Conservation (phyloP, 2,797 vertebrate species). For the Schizothorax lantsangensis region DNA sequence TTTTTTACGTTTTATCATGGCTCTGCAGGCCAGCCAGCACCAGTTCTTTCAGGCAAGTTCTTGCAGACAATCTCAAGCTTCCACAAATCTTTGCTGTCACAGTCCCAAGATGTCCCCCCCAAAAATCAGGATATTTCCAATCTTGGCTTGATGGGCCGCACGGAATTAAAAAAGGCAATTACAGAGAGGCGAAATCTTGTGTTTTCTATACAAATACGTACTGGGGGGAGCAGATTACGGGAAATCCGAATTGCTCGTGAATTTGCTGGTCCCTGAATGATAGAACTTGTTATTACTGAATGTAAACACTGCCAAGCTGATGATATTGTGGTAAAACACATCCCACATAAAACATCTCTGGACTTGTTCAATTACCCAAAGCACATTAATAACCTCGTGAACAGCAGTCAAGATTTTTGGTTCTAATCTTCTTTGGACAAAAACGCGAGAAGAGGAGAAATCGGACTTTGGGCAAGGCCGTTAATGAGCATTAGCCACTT, state of each 20-base stretch:
- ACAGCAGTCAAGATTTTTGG: constrained; percentile 67
- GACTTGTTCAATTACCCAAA: constrained; percentile 80
- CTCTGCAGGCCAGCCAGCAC: constrained; percentile 74
- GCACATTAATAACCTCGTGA: constrained; percentile 79
- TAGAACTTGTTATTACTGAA: constrained; percentile 83
- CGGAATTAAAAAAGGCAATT: constrained; percentile 80
- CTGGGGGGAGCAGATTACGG: constrained; percentile 74
- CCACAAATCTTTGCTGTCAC: constrained; percentile 71
- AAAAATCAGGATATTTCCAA: constrained; percentile 77
- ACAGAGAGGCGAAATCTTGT: constrained; percentile 82
- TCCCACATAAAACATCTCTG: constrained; percentile 79
- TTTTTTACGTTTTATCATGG: constrained; percentile 78
- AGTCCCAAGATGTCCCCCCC: constrained; percentile 73
- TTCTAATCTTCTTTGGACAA: constrained; percentile 77
- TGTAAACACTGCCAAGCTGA: constrained; percentile 85
- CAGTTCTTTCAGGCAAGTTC: constrained; percentile 70
- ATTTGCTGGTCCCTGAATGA: constrained; percentile 80
- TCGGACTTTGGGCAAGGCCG: constrained; percentile 46
- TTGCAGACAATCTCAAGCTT: constrained; percentile 72
- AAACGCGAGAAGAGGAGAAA: constrained; percentile 53
- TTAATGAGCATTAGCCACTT: constrained; percentile 60
- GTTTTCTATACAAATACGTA: constrained; percentile 78
- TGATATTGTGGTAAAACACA: constrained; percentile 82
- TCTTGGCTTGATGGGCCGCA: constrained; percentile 78
- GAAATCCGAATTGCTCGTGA: constrained; percentile 80